These are phyloP conservation scores for Zeugodacus cucurbitae DNA, from an alignment of 1,140 invertebrate genomes.

Conservation along the genomic window DNA sequence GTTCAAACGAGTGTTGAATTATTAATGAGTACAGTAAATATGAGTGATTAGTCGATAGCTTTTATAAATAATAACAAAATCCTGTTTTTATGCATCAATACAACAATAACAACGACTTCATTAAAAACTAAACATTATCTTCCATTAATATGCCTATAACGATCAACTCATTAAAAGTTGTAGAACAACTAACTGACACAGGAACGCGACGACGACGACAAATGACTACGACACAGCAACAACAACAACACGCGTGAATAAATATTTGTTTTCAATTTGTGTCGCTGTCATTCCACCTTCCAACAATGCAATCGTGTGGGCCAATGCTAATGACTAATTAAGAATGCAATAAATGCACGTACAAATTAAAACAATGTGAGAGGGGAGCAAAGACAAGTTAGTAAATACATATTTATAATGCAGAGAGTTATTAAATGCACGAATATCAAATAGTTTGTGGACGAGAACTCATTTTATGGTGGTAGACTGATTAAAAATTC, in stretches of 20 bases:
- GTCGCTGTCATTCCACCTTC: not conserved
- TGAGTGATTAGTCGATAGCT: not conserved
- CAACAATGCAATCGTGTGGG: conserved; percentile 4
- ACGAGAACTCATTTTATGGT: not conserved
- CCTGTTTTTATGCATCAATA: not conserved
- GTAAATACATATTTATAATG: not conserved
- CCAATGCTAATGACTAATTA: not conserved
- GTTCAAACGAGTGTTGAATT: not conserved
- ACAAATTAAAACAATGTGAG: not conserved
- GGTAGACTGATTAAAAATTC: too few relatives aligned
- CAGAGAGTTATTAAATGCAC: not conserved
- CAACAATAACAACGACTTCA: not conserved
- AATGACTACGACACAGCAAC: not conserved
- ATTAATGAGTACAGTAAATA: not conserved
- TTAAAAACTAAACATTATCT: not conserved
- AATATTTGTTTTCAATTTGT: not conserved
- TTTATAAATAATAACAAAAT: not conserved
- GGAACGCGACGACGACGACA: not conserved
- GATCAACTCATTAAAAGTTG: conserved; percentile 13
- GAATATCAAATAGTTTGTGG: not conserved
- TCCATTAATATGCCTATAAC: not conserved
- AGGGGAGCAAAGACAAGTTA: not conserved
- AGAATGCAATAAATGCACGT: conserved; percentile 7
- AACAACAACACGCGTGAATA: not conserved
- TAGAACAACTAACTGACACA: not conserved